Base-by-base conservation (phyloP, 2,113 vertebrate genomes). In the Emydocephalus ijimae region DNA sequence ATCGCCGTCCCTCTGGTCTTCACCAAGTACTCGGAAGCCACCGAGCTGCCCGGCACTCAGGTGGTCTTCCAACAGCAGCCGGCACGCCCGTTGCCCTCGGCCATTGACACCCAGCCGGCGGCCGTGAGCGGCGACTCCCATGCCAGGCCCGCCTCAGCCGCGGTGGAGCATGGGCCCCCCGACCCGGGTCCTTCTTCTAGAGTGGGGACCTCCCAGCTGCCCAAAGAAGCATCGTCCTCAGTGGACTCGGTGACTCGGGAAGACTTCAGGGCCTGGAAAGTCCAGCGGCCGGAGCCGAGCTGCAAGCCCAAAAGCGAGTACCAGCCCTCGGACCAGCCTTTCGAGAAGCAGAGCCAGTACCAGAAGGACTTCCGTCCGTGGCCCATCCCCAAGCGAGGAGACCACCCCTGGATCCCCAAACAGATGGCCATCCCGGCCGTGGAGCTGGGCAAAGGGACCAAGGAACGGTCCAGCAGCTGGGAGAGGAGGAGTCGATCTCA, bases 341-440 rank as follows among this genome's bases (percentile, higher is more conserved):
- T 99, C 52, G 98, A 98, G 97, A 98, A 97, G 87, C 98, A 99
- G 97, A 99, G 98, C 20, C 99, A 99, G 97, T 99, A 99, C 97
- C 98, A 99, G 97, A 99, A 99, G 97, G 99, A 99, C 97, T 99
- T 97, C 97, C 98, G 98, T 29, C 97, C 99, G 45, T 99, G 99
- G 99, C 99, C 99, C 59, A 98, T 99, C 90, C 98, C 98, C 3
- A 99, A 98, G 92, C 97, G 97, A 93, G 98, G 98, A 0, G 99
- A 99, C 95, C 99, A 99, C 24, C 99, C 99, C 5, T 99, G 99
- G 99, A 99, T 99, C 96, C 98, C 98, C 69, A 99, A 98, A 95
- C 97, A 98, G 1, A 91, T 96, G 50, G 96, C 97, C 4, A 94
- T 97, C 0, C 96, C 95, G 10, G 92, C 95, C 0, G 87, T 96